Evolutionary conservation across 2,113 vertebrate species (phyloP).

Genomic region (Phycodurus eques): DNA sequence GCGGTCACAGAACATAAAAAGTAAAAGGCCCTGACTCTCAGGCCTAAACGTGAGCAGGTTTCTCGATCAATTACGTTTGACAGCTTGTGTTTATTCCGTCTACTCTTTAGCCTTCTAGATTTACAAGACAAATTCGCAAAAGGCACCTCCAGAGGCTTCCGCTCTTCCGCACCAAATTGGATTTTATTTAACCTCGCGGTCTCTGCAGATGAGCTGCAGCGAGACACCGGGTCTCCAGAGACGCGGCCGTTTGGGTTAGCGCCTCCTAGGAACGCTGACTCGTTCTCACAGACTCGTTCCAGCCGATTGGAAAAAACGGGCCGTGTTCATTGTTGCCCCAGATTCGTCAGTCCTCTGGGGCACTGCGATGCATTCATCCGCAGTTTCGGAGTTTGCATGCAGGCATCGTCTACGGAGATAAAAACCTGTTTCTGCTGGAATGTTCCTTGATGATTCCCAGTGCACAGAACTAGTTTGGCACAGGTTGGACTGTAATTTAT

Average conservation of each 20-base stretch:
- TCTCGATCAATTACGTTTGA: background rate
- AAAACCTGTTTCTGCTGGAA: conserved; percentile 21
- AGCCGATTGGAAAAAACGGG: conserved; percentile 35
- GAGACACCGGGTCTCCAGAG: conserved; percentile 40
- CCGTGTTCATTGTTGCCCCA: conserved; percentile 29
- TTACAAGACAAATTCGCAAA: background rate
- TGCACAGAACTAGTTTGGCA: conserved; percentile 11
- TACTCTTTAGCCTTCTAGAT: background rate
- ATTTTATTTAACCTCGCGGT: conserved; percentile 58
- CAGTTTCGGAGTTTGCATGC: conserved; percentile 35
- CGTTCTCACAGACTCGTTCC: background rate
- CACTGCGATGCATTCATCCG: conserved; percentile 19
- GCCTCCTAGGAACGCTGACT: conserved; percentile 51
- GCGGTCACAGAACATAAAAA: background rate
- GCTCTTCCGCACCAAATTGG: conserved; percentile 4
- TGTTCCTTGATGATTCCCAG: conserved; percentile 31
- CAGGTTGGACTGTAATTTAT: conserved; percentile 12
- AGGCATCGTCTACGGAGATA: conserved; percentile 23
- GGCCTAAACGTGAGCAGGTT: background rate
- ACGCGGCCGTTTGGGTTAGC: conserved; percentile 19
- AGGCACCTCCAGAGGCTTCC: background rate
- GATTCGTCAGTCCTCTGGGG: conserved; percentile 41
- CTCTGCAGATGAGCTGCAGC: conserved; percentile 38
- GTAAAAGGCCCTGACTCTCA: background rate
- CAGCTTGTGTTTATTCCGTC: background rate